Base-by-base conservation (phyloP, 2,888 invertebrate species). In the Leptopilina myrica region DNA sequence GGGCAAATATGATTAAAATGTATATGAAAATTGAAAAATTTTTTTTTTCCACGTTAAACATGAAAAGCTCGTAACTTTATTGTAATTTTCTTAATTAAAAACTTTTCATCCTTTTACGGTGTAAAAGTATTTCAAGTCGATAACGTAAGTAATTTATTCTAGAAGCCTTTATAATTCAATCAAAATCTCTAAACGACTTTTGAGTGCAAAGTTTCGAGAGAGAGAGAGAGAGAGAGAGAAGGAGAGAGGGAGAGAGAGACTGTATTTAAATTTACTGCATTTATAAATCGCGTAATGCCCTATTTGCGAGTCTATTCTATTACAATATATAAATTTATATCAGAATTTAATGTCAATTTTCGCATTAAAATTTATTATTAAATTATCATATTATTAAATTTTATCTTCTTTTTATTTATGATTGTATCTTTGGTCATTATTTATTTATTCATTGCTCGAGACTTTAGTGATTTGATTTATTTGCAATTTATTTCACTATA, bases 151-250 rank as follows among this genome's bases (percentile, higher is more conserved):
- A 62, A 62, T 62, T 62, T 62, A 62, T 62, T 62, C 62, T 62
- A 62, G 62, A 15, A 62, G 62, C 15, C 62, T 62, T 62, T 62
- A 62, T 62, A 62, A 62, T 62, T 62, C 62, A 62, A 62, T 62
- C 62, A 62, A 62, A 62, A 62, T 62, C 62, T 62, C 62, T 62
- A 62, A 62, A 62, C 62, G 62, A 62, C 62, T 62, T 62, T 62
- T 62, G 62, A 62, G 62, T 62, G 62, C 62, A 15, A 62, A 62
- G 62, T 62, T 62, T 15, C 62, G 43, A 43, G 59, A 33, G 33
- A 33, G 33, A 33, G 33, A 33, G 33, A 33, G 33, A 33, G 33
- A 4, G 33, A 33, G 33, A 33, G 26, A 26, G 26, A 26, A 3
- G 3, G 26, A 26, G 26, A 26, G 26, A 26, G 26, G 3, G 26